Evolutionary conservation across 1,140 invertebrate species (phyloP).

Genomic region (Dendrolimus punctatus): DNA sequence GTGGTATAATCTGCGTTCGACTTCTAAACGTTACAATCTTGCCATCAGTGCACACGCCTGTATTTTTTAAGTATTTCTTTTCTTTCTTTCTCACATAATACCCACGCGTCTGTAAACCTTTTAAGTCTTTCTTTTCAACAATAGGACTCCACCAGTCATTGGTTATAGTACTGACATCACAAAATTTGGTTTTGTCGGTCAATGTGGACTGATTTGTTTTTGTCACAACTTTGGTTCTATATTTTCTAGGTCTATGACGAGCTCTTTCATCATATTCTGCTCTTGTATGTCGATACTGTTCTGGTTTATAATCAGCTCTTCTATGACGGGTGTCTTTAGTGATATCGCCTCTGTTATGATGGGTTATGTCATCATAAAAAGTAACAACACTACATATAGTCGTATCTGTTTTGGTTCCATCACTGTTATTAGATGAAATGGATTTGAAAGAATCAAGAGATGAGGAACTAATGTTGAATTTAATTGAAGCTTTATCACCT

Average conservation of each 20-base stretch:
- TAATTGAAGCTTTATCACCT: not conserved
- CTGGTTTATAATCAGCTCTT: too few relatives aligned
- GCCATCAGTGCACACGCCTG: conserved; percentile 9
- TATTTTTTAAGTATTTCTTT: conserved; percentile 4
- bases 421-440: conserved; percentile 5
- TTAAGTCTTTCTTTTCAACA: conserved; percentile 13
- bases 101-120: conserved; percentile 7
- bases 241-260: conserved; percentile 39
- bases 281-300: conserved; percentile 1
- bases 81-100: not conserved
- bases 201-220: conserved; percentile 23
- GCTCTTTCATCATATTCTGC: conserved; percentile 11
- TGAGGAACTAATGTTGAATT: not conserved
- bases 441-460: not conserved
- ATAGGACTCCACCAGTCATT: conserved; percentile 48
- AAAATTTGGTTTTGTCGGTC: conserved; percentile 17
- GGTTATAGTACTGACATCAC: conserved; percentile 27
- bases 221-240: conserved; percentile 16
- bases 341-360: too few relatives aligned
- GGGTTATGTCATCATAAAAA: too few relatives aligned
- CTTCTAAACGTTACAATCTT: conserved; percentile 24
- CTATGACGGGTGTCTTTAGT: too few relatives aligned
- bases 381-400: conserved; percentile 16
- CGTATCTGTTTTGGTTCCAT: conserved; percentile 22
- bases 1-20: conserved; percentile 19